A percentile compares a stretch with the other conserved stretches of the same genome.
phyloP scores from a whole-genome alignment of 2,888 invertebrate genomes.

The Craniophora ligustri region DNA sequence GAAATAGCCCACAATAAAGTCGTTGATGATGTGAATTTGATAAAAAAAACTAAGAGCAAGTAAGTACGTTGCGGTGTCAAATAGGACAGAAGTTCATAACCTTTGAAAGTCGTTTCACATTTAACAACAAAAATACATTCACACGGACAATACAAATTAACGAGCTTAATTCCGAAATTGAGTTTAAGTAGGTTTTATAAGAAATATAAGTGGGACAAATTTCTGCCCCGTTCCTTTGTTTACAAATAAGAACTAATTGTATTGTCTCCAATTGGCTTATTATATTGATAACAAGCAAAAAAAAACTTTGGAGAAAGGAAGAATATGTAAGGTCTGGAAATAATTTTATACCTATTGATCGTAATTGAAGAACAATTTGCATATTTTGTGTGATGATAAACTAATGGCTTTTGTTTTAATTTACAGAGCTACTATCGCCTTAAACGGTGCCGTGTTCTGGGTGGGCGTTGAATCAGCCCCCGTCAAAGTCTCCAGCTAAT shows the following conservation, averaged over 20 bases:
- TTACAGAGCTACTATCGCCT: slow-evolving; percentile 91
- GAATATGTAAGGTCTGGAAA: no score
- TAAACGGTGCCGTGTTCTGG: slow-evolving; percentile 92
- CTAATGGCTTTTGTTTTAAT: slow-evolving; percentile 46
- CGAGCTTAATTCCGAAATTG: slow-evolving; percentile 28
- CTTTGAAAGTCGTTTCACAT: slow-evolving; percentile 31
- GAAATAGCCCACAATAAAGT: no score
- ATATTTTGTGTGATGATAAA: background rate
- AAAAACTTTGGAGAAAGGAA: no score
- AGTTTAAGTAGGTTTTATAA: slow-evolving; percentile 21
- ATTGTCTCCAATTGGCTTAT: no score
- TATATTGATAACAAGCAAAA: no score
- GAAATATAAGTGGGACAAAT: slow-evolving; percentile 11
- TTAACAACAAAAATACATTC: slow-evolving; percentile 10
- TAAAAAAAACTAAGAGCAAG: slow-evolving; percentile 10
- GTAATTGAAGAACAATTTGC: no score
- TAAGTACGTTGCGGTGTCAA: slow-evolving; percentile 12
- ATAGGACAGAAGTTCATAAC: slow-evolving; percentile 32
- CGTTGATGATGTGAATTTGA: no score
- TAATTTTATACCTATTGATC: no score
- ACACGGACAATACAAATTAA: slow-evolving; percentile 20
- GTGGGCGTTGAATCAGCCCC: slow-evolving; percentile 90
- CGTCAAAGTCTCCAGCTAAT: slow-evolving; percentile 83
- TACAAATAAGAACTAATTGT: slow-evolving; percentile 3
- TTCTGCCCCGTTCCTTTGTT: slow-evolving; percentile 29